Percentiles rank a stretch among this genome's conserved stretches.
Conservation (phyloP, 2,797 vertebrate genomes). For the Acanthurus tractus region DNA sequence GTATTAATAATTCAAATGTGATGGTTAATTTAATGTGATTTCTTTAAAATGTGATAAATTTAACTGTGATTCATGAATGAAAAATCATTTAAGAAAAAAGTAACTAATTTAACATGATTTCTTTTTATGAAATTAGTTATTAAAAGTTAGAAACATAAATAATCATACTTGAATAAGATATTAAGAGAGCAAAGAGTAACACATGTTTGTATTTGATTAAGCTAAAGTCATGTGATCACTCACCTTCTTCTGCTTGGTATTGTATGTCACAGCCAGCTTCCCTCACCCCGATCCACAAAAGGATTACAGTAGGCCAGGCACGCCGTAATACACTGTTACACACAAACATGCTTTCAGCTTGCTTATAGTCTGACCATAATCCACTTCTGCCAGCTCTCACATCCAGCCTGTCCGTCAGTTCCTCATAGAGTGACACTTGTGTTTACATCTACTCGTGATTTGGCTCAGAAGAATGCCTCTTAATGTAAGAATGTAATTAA, state of each 20-base stretch:
- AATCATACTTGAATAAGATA: no score
- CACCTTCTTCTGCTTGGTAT: conserved; percentile 62
- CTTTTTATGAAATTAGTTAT: no score
- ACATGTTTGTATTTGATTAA: no score
- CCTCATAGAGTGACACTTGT: neutral
- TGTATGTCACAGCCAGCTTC: conserved; percentile 18
- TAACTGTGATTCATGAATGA: no score
- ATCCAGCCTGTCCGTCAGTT: neutral
- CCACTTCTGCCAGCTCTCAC: neutral
- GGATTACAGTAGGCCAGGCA: neutral
- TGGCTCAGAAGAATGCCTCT: conserved; percentile 18
- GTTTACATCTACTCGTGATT: conserved; percentile 29
- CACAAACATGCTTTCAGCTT: conserved; percentile 20
- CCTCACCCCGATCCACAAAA: conserved; percentile 35
- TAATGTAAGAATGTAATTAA: conserved; percentile 6
- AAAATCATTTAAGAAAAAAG: no score
- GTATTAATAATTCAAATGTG: no score
- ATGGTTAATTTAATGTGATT: no score
- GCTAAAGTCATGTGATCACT: conserved; percentile 14
- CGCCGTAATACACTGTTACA: neutral
- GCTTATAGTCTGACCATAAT: neutral
- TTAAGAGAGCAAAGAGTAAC: no score
- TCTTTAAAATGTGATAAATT: no score
- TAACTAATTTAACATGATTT: no score
- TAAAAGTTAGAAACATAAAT: no score